Evolutionary conservation across 2,113 vertebrate species (phyloP), one percentile per base, ranked within the genome.

Genomic region (Cyprinodon tularosa): DNA sequence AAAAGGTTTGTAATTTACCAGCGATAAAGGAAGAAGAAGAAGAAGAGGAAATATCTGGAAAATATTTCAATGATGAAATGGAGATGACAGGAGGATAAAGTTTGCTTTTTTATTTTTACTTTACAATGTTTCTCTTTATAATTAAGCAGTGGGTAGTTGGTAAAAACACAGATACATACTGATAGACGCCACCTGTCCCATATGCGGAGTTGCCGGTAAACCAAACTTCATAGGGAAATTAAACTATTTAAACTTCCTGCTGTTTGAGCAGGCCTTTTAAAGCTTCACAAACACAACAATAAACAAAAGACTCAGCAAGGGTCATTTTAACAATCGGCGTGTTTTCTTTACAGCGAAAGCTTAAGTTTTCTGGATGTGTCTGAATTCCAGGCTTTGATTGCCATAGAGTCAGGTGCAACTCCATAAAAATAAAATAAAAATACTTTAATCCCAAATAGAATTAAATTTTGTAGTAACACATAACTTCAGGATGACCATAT

Each of bases 51-150:
- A 10, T 38, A 3, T 11, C 1, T 42, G 59, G 38, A 76, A 20
- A 37, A 9, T 37, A 37, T 63, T 2, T 3, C 47, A 47, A 20
- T 62, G 37, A 64, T 74, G 20, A 50, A 60, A 85, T 84, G 85
- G 85, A 77, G 40, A 78, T 88, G 88, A 75, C 81, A 6, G 81
- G 71, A 76, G 60, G 9, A 9, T 40, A 48, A 47, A 42, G 80
- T 88, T 75, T 1, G 85, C 12, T 4, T 15, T 4, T 1, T 4
- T 70, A 7, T 22, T 3, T 62, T 3, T 12, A 4, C 12, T 62
- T 47, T 76, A 7, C 20, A 42, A 0, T 36, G 13, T 29, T 53
- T 50, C 9, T 14, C 3, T 69, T 36, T 14, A 12, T 14, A 12
- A 11, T 48, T 29, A 22, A 44, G 50, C 3, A 12, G 4, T 50